Base-by-base conservation (phyloP, 2,113 vertebrate species). In the Columba janthina region DNA sequence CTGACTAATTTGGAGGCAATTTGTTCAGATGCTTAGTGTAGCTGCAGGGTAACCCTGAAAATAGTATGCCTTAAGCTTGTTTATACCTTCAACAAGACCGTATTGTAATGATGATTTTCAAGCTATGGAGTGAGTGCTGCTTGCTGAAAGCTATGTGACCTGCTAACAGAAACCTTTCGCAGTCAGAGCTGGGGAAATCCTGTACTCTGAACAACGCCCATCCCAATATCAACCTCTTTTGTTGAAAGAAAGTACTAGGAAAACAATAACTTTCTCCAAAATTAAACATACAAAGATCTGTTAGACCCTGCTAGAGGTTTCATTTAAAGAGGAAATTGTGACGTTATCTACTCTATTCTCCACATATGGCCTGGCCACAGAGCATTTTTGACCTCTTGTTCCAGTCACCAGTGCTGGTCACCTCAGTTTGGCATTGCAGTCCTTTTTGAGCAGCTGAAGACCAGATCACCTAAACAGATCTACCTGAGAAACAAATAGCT, bases 1-100 rank as follows among this genome's bases (percentile, higher is more conserved):
- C 58, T 79, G 32, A n/a, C 58, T 94, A 67, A 90, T 93, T 70
- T 51, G 60, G 56, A 80, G 36, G 56, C 53, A 88, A 0, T 94
- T 92, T 82, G 72, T 88, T 92, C 15, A 76, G 31, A 5, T 80
- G 25, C 67, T 88, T 66, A 60, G 19, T 36, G 13, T 54, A 66
- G 32, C 69, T 90, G 40, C 32, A 88, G 34, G 42, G 15, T 42
- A 80, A 57, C 60, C 32, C 34, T 92, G 60, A 50, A 92, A 90
- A 77, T 34, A 86, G 20, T 19, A 66, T 60, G 67, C 79, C 72
- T 92, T 70, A 50, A 90, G 42, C 50, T 83, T 85, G 24, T 91
- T 94, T 83, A 42, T 79, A 61, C 42, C 40, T 88, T 85, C 69
- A 85, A 58, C n/a, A 78, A 72, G 26, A 65, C 28, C 1, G 1